Evolutionary conservation across 2,888 invertebrate genomes (phyloP).

Genomic region (Drosophila macrothrix): DNA sequence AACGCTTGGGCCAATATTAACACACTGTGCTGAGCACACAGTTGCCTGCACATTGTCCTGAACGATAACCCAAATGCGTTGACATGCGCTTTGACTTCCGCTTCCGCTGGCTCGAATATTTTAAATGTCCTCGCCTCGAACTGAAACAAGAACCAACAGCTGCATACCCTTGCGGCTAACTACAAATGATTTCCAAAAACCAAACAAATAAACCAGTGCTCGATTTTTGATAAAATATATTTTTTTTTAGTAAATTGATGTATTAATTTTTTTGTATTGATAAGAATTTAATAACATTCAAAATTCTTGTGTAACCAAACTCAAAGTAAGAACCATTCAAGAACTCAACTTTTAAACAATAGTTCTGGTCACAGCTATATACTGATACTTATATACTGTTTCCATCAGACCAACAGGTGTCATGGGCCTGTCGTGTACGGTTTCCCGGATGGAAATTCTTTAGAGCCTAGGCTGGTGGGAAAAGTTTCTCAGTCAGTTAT

Average conservation of each 20-base stretch:
- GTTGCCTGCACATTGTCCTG: slow-evolving; percentile 52
- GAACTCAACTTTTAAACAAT: not conserved
- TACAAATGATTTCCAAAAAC: not conserved
- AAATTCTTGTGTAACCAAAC: not conserved
- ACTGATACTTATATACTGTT: not conserved
- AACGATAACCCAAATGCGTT: slow-evolving; percentile 60
- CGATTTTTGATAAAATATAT: not conserved
- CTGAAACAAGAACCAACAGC: not conserved
- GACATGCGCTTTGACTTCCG: slow-evolving; percentile 59
- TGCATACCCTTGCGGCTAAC: not conserved
- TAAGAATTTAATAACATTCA: not conserved
- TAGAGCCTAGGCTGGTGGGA: no score
- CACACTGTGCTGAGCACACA: slow-evolving; percentile 33
- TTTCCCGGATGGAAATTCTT: no score
- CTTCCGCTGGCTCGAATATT: slow-evolving; percentile 38
- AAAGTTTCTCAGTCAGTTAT: no score
- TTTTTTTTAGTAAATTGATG: not conserved
- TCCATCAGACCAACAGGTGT: no score
- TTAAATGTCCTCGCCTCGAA: not conserved
- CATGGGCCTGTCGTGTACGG: no score
- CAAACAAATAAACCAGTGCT: not conserved
- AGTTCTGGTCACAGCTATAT: not conserved
- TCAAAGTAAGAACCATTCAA: not conserved
- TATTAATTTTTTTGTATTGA: not conserved
- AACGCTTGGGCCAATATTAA: slow-evolving; percentile 49